These are phyloP conservation scores for Drosophila repletoides DNA, from an alignment of 1,140 invertebrate species.

Conservation along the genomic window DNA sequence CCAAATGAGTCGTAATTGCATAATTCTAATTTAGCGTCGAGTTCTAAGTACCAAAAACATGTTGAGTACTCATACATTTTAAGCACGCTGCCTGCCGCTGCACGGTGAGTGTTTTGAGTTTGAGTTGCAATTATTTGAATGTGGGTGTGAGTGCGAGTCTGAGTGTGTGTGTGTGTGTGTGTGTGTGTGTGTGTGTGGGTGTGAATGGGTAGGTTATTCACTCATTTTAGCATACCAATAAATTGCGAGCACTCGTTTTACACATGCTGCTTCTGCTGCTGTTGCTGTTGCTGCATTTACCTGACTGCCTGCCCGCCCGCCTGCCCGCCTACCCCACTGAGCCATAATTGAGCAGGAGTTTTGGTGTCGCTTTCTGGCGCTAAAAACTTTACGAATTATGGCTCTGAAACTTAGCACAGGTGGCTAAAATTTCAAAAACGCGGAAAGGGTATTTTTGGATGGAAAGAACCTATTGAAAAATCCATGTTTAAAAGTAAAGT, in stretches of 20 bases:
- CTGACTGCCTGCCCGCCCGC: background rate
- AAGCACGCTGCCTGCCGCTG: slow-evolving; percentile 33
- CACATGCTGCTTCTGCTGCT: slow-evolving; percentile 19
- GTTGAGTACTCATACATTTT: slow-evolving; percentile 62
- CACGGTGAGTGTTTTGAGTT: background rate
- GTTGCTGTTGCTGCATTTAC: slow-evolving; percentile 2
- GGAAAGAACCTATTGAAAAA: no score
- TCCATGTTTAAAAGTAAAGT: no score
- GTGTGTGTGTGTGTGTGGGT: slow-evolving; percentile 2
- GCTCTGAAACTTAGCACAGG: slow-evolving; percentile 1
- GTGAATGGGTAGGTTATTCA: slow-evolving; percentile 19
- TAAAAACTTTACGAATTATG: slow-evolving; percentile 24
- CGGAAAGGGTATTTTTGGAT: no score
- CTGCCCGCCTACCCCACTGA: slow-evolving; percentile 8
- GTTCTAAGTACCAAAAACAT: slow-evolving; percentile 69
- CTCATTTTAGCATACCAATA: slow-evolving; percentile 45
- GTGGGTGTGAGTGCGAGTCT: no score
- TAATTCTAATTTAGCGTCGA: slow-evolving; percentile 76
- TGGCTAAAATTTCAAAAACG: background rate
- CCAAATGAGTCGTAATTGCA: slow-evolving; percentile 80
- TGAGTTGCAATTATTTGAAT: background rate
- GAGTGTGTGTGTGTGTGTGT: background rate
- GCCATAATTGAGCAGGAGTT: slow-evolving; percentile 48
- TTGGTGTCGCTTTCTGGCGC: background rate
- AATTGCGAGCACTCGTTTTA: slow-evolving; percentile 27